Percentiles rank a stretch among this genome's conserved stretches.
Evolutionary conservation across 2,797 vertebrate species (phyloP).

Genomic region (Cheirogaleus major): DNA sequence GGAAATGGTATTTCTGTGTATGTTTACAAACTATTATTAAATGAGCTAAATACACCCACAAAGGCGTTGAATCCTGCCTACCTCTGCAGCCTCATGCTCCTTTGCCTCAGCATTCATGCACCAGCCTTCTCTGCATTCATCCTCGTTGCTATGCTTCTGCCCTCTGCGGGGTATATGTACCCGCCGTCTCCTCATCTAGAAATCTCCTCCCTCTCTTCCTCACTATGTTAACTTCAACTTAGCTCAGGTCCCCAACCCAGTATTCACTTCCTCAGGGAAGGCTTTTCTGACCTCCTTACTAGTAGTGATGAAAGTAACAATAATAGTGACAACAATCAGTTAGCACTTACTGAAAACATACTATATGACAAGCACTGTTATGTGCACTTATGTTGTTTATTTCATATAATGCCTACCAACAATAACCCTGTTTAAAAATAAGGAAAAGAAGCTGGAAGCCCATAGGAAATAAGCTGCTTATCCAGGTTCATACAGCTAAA

Average conservation of each 20-base stretch:
- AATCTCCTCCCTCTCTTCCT: not conserved
- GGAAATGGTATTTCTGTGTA: not conserved
- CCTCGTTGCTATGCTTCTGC: not conserved
- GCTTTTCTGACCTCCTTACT: not conserved
- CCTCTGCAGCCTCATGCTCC: not conserved
- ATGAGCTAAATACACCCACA: not conserved
- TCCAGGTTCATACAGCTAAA: not conserved
- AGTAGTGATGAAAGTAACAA: not conserved
- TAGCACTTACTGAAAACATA: not conserved
- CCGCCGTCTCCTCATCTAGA: not conserved
- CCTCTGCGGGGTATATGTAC: not conserved
- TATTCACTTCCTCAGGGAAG: not conserved
- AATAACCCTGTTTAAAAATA: not conserved
- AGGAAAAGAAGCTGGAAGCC: not conserved
- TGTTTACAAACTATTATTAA: not conserved
- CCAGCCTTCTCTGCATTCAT: not conserved
- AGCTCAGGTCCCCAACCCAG: not conserved
- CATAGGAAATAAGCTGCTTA: not conserved
- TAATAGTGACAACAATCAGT: not conserved
- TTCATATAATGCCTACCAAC: not conserved
- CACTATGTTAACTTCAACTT: not conserved
- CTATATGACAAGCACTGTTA: not conserved
- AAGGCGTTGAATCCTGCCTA: not conserved
- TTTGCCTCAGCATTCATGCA: not conserved
- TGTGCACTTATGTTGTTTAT: not conserved